Base-by-base conservation (phyloP, 1,140 invertebrate genomes). In the Helicoverpa zea region DNA sequence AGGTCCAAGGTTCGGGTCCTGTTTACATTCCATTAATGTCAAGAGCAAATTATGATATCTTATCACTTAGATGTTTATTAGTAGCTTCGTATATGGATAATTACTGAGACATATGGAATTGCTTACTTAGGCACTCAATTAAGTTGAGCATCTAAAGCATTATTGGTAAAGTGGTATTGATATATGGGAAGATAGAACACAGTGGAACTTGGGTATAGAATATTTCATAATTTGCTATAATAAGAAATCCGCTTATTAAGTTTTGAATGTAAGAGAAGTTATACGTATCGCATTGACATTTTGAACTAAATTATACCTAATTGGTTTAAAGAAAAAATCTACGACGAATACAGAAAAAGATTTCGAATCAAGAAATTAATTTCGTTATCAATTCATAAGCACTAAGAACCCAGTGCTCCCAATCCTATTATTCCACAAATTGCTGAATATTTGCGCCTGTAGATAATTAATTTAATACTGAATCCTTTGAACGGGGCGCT, bases 1-100 rank as follows among this genome's bases (percentile, higher is more conserved):
- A 18, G 66, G 66, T 70, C 54, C 66, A 70, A 70, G 66, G 66
- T 70, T 70, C 29, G 4, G 18, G 64, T 66, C 30, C 49, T n/a
- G 49, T 70, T n/a, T 29, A 30, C 49, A 70, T 11, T 23, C 49
- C 51, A 29, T 23, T 70, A 54, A 54, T 52, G 49, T 70, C 66
- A 70, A 30, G 66, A 29, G 66, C 49, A 70, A 23, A 54, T 18
- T n/a, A 13, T 14, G 49, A 70, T 70, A 70, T 18, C 47, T 70
- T 70, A 70, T 70, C 63, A 47, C 13, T 43, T 66, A 47, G 16
- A 18, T 66, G 16, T 49, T 49, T 49, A 66, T 66, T 4, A 66
- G n/a, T 43, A n/a, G 16, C 16, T 66, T 49, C n/a, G n/a, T 49
- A 13, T 30, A 35, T 2, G 61, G 9, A 12, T 66, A 43, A 66